These are phyloP conservation scores for Apostichopus parvimensis DNA, from an alignment of 35 echinoderm and acorn worm genomes.

Conservation along the genomic window DNA sequence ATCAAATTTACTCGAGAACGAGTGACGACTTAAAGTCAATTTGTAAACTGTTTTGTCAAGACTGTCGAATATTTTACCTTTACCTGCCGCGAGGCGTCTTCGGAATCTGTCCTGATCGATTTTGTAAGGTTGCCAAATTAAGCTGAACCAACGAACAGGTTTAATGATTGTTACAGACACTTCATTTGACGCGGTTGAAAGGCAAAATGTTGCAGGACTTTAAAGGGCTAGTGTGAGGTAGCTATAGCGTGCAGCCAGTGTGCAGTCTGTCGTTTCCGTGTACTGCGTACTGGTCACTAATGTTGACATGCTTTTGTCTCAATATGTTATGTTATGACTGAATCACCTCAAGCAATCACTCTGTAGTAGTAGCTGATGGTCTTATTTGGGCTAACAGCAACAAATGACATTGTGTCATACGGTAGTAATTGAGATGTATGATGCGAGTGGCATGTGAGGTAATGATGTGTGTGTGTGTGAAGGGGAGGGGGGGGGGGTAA, in stretches of 20 bases:
- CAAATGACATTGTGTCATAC: too few species aligned
- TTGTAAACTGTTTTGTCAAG: slow-evolving; percentile 28
- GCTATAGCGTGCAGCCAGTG: background rate
- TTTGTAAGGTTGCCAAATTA: slow-evolving; percentile 41
- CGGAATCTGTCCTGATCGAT: slow-evolving; percentile 24
- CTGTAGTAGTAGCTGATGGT: too few species aligned
- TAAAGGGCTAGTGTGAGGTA: background rate
- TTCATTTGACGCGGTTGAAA: slow-evolving; percentile 46
- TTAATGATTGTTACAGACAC: slow-evolving; percentile 49
- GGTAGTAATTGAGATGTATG: too few species aligned
- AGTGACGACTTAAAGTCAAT: slow-evolving; percentile 36
- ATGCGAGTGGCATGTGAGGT: too few species aligned
- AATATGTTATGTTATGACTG: too few species aligned
- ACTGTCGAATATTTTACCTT: slow-evolving; percentile 31
- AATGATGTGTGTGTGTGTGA: too few species aligned
- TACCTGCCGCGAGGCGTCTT: slow-evolving; percentile 22
- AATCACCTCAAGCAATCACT: too few species aligned
- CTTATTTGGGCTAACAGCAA: too few species aligned
- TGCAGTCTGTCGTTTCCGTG: too few species aligned
- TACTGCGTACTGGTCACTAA: too few species aligned
- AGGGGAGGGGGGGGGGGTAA: too few species aligned
- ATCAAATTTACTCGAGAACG: slow-evolving; percentile 32
- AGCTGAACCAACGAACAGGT: slow-evolving; percentile 55
- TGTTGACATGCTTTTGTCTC: too few species aligned
- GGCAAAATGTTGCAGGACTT: background rate